Percentiles rank a stretch among this genome's conserved stretches.
Conservation (phyloP, 2,113 vertebrate genomes). For the Dermatemys mawii region DNA sequence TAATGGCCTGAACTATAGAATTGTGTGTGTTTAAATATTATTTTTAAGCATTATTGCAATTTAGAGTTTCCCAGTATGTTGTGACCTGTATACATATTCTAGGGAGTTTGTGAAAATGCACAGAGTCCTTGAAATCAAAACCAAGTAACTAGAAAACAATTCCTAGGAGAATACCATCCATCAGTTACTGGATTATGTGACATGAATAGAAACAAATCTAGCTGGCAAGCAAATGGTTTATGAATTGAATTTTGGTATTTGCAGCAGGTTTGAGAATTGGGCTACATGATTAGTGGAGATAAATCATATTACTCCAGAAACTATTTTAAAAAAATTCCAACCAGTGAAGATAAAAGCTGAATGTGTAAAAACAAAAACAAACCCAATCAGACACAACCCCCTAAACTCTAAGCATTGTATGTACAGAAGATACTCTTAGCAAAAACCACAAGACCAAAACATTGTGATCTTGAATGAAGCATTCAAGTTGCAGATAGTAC, state of each 20-base stretch:
- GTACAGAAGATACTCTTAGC: not conserved
- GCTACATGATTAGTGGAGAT: not conserved
- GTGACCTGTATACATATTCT: not conserved
- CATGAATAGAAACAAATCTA: not conserved
- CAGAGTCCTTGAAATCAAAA: not conserved
- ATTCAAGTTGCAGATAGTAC: not conserved
- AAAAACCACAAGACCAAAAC: not conserved
- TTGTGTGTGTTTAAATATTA: not conserved
- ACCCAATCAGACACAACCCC: not conserved
- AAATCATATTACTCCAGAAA: not conserved
- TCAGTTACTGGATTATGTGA: not conserved
- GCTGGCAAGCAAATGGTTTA: not conserved
- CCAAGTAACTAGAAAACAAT: not conserved
- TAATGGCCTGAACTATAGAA: fast-evolving
- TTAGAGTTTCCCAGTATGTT: not conserved
- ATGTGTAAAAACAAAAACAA: not conserved
- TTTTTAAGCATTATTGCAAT: not conserved
- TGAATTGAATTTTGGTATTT: not conserved
- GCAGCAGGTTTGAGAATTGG: not conserved
- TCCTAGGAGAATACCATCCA: not conserved
- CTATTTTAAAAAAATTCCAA: not conserved
- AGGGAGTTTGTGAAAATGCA: not conserved
- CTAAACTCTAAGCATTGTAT: not conserved
- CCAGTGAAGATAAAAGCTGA: constrained; percentile 18
- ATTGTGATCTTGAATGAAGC: not conserved